These are phyloP conservation scores for Lacanobia wlatinum DNA, from an alignment of 2,888 invertebrate genomes.

Conservation along the genomic window DNA sequence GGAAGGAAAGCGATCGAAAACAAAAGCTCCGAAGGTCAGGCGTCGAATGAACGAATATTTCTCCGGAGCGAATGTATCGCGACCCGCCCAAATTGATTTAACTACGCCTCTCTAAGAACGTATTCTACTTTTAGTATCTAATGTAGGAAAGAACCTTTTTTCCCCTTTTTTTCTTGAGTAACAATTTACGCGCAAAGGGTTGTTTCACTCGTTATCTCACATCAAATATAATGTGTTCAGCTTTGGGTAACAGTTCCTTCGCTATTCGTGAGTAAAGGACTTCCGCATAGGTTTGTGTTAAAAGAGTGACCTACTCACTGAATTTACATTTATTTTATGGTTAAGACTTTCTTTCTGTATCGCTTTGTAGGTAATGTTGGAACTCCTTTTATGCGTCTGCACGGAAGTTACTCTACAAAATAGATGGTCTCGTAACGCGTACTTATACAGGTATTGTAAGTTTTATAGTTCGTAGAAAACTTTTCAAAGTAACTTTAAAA, in stretches of 20 bases:
- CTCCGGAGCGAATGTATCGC: constrained; percentile 73
- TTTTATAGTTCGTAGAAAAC: neutral
- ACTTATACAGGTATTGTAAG: neutral
- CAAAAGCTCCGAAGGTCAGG: constrained; percentile 67
- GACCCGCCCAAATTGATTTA: constrained; percentile 81
- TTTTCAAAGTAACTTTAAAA: constrained; percentile 5
- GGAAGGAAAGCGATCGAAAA: constrained; percentile 67
- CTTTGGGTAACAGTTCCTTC: constrained; percentile 43
- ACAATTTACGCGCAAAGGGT: constrained; percentile 66
- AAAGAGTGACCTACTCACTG: constrained; percentile 37
- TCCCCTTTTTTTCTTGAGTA: constrained; percentile 55
- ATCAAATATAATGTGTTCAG: constrained; percentile 65
- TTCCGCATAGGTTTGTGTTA: constrained; percentile 42
- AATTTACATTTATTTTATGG: constrained; percentile 51
- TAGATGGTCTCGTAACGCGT: neutral
- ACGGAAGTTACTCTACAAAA: neutral
- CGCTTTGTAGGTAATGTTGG: neutral
- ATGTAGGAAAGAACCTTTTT: constrained; percentile 57
- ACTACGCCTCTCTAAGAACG: constrained; percentile 68
- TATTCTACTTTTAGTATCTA: constrained; percentile 69
- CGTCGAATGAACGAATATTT: constrained; percentile 73
- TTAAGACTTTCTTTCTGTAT: constrained; percentile 9
- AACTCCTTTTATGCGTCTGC: constrained; percentile 2
- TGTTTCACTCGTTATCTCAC: constrained; percentile 67
- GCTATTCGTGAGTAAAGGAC: constrained; percentile 42